Base-by-base conservation (phyloP, 1,140 invertebrate species). In the Bicyclus anynana region DNA sequence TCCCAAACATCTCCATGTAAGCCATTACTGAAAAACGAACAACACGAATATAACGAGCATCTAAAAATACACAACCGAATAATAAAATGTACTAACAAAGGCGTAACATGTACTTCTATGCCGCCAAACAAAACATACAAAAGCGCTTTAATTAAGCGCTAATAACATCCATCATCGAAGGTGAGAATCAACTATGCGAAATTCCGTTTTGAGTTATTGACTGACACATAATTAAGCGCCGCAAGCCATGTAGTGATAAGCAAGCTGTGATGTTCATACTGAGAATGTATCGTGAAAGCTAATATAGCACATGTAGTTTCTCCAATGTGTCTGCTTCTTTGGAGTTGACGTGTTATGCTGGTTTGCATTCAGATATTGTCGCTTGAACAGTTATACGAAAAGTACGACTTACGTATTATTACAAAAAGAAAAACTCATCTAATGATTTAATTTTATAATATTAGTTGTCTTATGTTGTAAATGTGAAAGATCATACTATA, bases 1-100 rank as follows among this genome's bases (percentile, higher is more conserved):
- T 95, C 1, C 95, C 95, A 79, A 97, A 95, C 92, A 97, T 96
- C 86, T 97, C 95, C 96, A 98, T 97, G 89, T 98, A 98, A 40
- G 95, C 96, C 93, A 97, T 96, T 68, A 98, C 96, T 97, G 91
- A 56, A 57, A 62, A 37, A 46, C n/a, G 37, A 16, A 44, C 27
- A 21, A 44, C 17, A 10, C n/a, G 38, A 29, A 47, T 29, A 48
- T 48, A 46, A 56, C 37, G 21, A 35, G n/a, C 37, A 26, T 17
- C 54, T 20, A 54, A 51, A 60, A 64, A 35, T 23, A 50, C 46
- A 67, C 66, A 67, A 67, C 59, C 69, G 18, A 67, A 76, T 58
- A n/a, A n/a, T n/a, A 70, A 58, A 51, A 65, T 42, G 59, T 64
- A 67, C 51, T 67, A 69, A 71, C 66, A 53, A 57, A 69, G 59